Evolutionary conservation across 2,888 invertebrate species (phyloP).

Genomic region (Scaptomyza flava): DNA sequence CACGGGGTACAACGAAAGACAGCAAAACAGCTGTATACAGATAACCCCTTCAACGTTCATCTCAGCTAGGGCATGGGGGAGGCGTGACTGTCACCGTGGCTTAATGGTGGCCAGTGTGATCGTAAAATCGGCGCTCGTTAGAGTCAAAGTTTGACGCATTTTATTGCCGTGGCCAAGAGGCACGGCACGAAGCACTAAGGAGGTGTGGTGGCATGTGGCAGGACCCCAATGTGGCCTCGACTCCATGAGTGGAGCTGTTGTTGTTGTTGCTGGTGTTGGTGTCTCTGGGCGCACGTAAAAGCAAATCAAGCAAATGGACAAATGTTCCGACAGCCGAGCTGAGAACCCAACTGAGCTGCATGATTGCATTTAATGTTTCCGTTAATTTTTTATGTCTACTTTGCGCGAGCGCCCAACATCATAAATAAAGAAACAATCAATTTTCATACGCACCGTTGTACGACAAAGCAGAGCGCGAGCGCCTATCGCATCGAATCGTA

Average conservation of each 20-base stretch:
- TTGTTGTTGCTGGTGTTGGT: background rate
- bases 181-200: background rate
- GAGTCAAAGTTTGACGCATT: slow-evolving; percentile 73
- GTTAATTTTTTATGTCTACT: slow-evolving; percentile 78
- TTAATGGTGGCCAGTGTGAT: slow-evolving; percentile 43
- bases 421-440: slow-evolving; percentile 79
- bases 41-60: background rate
- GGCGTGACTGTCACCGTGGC: slow-evolving; percentile 8
- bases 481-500: slow-evolving; percentile 53
- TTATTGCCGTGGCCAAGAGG: slow-evolving; percentile 57
- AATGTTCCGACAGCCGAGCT: slow-evolving; percentile 34
- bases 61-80: too few relatives aligned
- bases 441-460: slow-evolving; percentile 76
- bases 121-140: slow-evolving; percentile 76
- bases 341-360: slow-evolving; percentile 59
- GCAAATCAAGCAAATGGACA: slow-evolving; percentile 76
- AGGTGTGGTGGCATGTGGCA: slow-evolving; percentile 13
- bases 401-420: slow-evolving; percentile 55
- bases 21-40: slow-evolving; percentile 44
- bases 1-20: slow-evolving; percentile 40
- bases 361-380: slow-evolving; percentile 79
- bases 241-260: slow-evolving; percentile 23
- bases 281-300: slow-evolving; percentile 73
- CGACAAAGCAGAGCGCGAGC: slow-evolving; percentile 58
- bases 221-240: slow-evolving; percentile 27